phyloP scores from a whole-genome alignment of 2,113 vertebrate species.

The Heterocephalus glaber region DNA sequence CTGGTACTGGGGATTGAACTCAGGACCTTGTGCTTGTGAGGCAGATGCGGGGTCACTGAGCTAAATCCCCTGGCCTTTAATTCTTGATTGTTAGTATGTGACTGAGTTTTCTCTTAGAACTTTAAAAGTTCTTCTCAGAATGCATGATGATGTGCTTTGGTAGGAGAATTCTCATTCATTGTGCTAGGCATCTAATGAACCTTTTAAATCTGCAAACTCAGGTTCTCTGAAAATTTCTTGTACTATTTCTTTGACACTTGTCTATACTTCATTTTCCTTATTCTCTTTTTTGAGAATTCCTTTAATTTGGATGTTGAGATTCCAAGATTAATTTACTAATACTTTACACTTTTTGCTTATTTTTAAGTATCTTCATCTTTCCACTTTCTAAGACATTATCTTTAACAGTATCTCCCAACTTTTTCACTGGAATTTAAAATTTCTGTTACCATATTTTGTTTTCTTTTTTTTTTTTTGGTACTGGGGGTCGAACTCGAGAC shows the following conservation, averaged over 20 bases:
- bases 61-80: not conserved
- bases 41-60: too few relatives aligned
- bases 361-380: not conserved
- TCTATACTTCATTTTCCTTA: not conserved
- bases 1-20: too few relatives aligned
- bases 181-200: not conserved
- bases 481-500: too few relatives aligned
- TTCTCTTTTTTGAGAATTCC: not conserved
- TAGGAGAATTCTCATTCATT: not conserved
- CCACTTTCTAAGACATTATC: not conserved
- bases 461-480: too few relatives aligned
- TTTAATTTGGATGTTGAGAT: not conserved
- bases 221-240: not conserved
- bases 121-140: not conserved
- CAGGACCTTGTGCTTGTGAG: too few relatives aligned
- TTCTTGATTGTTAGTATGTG: not conserved
- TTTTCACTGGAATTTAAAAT: conserved; percentile 15
- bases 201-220: not conserved
- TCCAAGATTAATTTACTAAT: not conserved
- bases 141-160: not conserved
- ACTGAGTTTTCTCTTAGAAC: not conserved
- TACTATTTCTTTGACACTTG: conserved; percentile 8
- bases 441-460: not conserved
- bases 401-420: not conserved
- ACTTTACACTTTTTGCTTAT: not conserved